phyloP scores from a whole-genome alignment of 2,888 invertebrate genomes.

The Trachelus iudaicus region DNA sequence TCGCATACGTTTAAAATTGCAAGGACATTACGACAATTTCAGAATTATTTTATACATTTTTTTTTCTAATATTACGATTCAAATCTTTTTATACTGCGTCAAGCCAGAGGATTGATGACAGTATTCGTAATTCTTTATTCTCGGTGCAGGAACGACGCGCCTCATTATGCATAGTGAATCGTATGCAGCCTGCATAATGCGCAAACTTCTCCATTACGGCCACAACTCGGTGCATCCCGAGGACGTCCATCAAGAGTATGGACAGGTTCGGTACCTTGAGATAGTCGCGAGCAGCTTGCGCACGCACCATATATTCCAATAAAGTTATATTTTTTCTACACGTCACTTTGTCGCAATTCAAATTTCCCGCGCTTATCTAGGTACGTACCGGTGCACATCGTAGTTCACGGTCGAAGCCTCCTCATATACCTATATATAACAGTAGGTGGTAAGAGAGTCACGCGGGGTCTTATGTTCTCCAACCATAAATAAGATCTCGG shows the following conservation, averaged over 20 bases:
- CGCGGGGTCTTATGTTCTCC: neutral
- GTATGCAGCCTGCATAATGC: slow-evolving; percentile 64
- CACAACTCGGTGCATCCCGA: slow-evolving; percentile 11
- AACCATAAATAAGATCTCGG: neutral
- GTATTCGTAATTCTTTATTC: slow-evolving; percentile 56
- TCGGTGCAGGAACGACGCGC: slow-evolving; percentile 56
- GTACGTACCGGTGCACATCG: neutral
- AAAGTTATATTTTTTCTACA: neutral
- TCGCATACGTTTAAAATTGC: neutral
- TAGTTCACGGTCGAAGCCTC: neutral
- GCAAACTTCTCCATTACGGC: slow-evolving; percentile 62
- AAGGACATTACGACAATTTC: neutral
- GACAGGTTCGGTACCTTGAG: neutral
- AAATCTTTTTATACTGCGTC: neutral
- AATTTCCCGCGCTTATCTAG: neutral
- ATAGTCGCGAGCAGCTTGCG: neutral
- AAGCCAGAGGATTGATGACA: slow-evolving; percentile 34
- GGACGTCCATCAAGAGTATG: neutral
- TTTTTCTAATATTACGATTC: neutral
- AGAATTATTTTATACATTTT: neutral
- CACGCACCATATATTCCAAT: neutral
- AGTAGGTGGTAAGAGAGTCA: neutral
- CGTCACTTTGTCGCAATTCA: neutral
- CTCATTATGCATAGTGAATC: slow-evolving; percentile 65
- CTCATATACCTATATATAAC: neutral